A percentile compares a stretch with the other conserved stretches of the same genome.
Conservation (phyloP, 2,888 invertebrate species). For the Dendrolimus houi region DNA sequence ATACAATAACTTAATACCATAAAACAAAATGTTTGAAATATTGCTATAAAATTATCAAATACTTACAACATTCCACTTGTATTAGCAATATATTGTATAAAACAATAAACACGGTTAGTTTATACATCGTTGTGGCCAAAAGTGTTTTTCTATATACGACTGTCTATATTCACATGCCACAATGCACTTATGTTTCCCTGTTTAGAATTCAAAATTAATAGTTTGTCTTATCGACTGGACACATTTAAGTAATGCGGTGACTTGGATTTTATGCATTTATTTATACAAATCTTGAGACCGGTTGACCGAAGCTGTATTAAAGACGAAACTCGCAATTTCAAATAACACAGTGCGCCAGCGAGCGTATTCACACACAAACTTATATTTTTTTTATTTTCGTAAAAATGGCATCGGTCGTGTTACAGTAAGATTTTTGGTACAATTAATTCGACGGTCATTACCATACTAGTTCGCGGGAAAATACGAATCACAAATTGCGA, state of each 20-base stretch:
- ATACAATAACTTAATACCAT: no score
- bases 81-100: neutral
- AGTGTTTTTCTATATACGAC: neutral
- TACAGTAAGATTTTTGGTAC: neutral
- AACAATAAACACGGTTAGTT: neutral
- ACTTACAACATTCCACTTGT: neutral
- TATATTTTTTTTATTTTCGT: neutral
- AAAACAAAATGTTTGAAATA: no score
- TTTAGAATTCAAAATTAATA: no score
- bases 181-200: no score
- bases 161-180: neutral
- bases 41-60: neutral
- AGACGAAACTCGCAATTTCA: neutral
- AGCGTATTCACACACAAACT: neutral
- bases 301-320: neutral
- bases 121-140: neutral
- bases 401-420: neutral
- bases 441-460: constrained; percentile 11
- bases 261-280: neutral
- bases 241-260: neutral
- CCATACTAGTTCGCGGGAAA: constrained; percentile 31
- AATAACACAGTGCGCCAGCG: neutral
- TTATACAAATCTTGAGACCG: neutral
- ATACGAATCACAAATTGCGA: constrained; percentile 13
- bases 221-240: no score